These are phyloP conservation scores for Oikopleura dioica DNA, from an alignment of 23 tunicate genomes.

Conservation along the genomic window DNA sequence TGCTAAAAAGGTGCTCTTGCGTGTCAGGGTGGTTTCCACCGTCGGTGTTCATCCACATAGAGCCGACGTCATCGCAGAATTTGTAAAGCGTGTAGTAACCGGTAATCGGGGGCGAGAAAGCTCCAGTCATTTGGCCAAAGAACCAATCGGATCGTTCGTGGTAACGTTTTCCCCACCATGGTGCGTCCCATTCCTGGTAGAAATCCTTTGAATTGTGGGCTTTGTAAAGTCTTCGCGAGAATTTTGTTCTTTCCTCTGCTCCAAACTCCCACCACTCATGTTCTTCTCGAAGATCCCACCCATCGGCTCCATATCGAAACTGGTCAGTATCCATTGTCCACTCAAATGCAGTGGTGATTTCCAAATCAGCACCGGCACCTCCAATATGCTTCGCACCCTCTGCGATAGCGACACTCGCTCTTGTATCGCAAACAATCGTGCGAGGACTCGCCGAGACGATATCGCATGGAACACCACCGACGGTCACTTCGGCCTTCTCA, in stretches of 20 bases:
- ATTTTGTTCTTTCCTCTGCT: background rate
- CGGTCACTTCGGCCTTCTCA: background rate
- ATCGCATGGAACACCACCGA: background rate
- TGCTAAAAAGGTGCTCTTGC: background rate
- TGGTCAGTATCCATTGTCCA: too few species aligned
- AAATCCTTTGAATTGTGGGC: background rate
- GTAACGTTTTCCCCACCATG: too few species aligned
- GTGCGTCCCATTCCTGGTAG: too few species aligned
- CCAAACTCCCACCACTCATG: too few species aligned
- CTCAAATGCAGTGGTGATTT: too few species aligned
- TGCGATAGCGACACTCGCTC: too few species aligned
- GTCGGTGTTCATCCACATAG: background rate
- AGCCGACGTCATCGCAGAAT: background rate
- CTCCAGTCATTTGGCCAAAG: background rate
- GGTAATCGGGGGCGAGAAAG: background rate
- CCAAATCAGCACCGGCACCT: too few species aligned
- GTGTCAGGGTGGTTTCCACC: background rate
- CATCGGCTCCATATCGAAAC: too few species aligned
- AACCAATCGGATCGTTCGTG: background rate
- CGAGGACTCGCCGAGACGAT: too few species aligned
- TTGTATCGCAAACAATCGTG: too few species aligned
- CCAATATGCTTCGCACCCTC: too few species aligned
- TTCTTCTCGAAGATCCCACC: too few species aligned
- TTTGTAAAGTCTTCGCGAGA: background rate
- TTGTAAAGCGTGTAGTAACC: background rate